These are phyloP conservation scores for Chlamydotis undulata DNA, from an alignment of 2,113 vertebrate species.

Conservation along the genomic window DNA sequence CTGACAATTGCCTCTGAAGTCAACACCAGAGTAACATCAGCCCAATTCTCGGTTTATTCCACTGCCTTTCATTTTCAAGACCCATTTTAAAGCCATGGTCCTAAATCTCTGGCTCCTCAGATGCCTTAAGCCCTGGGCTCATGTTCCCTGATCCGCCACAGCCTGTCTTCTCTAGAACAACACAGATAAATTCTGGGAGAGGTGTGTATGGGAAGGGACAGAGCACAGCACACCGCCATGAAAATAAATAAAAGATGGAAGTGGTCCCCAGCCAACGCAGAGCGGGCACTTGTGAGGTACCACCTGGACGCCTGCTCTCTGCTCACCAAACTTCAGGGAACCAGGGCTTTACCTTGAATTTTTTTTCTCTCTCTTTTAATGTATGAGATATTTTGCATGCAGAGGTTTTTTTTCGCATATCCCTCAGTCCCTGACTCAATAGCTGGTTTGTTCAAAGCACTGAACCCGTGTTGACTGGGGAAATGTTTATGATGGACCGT, in stretches of 20 bases:
- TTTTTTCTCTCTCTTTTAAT: neutral
- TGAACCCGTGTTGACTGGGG: neutral
- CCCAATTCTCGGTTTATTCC: neutral
- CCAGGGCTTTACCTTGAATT: neutral
- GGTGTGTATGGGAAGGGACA: neutral
- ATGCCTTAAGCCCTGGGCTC: neutral
- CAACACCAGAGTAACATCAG: neutral
- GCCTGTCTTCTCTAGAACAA: neutral
- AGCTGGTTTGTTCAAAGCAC: slow-evolving; percentile 25
- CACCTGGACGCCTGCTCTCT: neutral
- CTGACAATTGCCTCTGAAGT: neutral
- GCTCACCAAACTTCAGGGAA: neutral
- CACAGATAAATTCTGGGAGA: neutral
- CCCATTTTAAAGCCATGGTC: neutral
- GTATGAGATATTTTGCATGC: neutral
- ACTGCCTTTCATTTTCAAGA: neutral
- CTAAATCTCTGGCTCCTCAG: neutral
- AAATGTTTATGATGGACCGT: slow-evolving; percentile 49
- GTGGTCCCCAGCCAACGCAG: neutral
- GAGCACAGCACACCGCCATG: neutral
- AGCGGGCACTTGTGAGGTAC: neutral
- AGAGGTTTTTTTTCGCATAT: neutral
- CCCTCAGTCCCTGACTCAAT: slow-evolving; percentile 11
- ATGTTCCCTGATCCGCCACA: neutral
- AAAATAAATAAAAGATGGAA: neutral